Evolutionary conservation across 2,888 invertebrate genomes (phyloP).

Genomic region (Xanthorhoe designata): DNA sequence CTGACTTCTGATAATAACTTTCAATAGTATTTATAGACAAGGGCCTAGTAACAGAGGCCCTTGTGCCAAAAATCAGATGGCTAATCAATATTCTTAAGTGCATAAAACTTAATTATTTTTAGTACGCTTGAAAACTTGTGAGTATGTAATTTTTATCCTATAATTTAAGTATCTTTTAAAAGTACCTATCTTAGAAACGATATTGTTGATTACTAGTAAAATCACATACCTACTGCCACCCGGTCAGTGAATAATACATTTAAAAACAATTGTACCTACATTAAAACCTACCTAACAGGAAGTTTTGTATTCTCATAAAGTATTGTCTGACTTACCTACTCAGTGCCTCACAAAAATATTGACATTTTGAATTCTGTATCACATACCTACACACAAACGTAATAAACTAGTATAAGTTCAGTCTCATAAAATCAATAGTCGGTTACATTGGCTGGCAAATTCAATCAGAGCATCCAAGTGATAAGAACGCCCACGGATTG

Average conservation of each 20-base stretch:
- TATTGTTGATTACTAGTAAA: background rate
- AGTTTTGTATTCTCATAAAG: constrained; percentile 2
- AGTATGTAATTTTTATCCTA: too few species aligned
- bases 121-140: too few species aligned
- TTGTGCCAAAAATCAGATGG: background rate
- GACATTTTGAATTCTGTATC: constrained; percentile 1
- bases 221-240: too few species aligned
- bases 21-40: constrained; percentile 9
- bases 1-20: constrained; percentile 27
- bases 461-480: constrained; percentile 17
- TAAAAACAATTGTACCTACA: too few species aligned
- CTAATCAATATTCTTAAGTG: too few species aligned
- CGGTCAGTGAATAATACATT: background rate
- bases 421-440: constrained; percentile 9
- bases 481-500: constrained; percentile 24
- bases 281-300: constrained; percentile 9
- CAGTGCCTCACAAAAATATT: background rate
- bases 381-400: background rate
- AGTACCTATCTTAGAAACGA: constrained; percentile 20
- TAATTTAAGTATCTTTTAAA: too few species aligned
- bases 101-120: background rate
- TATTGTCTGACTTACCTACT: background rate
- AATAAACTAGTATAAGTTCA: background rate
- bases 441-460: constrained; percentile 10
- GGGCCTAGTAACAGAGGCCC: background rate